Conservation (phyloP, 2,113 vertebrate species). For the Sebastes schlegelii region DNA sequence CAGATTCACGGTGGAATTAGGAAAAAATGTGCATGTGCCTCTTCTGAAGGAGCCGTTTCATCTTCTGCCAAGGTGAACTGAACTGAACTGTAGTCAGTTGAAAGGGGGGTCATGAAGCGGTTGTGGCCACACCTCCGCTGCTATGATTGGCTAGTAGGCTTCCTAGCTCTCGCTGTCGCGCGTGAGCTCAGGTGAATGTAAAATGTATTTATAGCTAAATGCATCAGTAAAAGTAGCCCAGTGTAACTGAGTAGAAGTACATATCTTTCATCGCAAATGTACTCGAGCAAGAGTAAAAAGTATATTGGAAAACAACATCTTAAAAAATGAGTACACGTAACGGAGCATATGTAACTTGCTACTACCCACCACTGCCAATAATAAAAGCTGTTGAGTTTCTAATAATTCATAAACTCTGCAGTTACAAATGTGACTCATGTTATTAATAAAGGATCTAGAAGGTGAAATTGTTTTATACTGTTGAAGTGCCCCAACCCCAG, state of each 20-base stretch:
- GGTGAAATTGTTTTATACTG: not conserved
- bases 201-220: not conserved
- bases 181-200: not conserved
- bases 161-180: not conserved
- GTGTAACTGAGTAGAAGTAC: not conserved
- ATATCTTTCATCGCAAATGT: not conserved
- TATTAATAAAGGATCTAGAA: not conserved
- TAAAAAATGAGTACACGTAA: too few relatives aligned
- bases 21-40: too few relatives aligned
- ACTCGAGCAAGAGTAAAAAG: not conserved
- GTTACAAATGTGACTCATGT: not conserved
- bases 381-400: not conserved
- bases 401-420: not conserved
- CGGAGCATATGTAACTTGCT: not conserved
- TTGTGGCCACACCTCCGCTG: not conserved
- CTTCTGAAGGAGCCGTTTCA: not conserved
- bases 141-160: not conserved
- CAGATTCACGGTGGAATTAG: too few relatives aligned
- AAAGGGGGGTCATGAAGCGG: not conserved
- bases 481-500: slow-evolving; percentile 3
- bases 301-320: not conserved
- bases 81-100: not conserved
- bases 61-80: not conserved
- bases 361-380: not conserved
- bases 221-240: not conserved